A percentile compares a stretch with the other conserved stretches of the same genome.
Evolutionary conservation across 2,797 vertebrate genomes (phyloP).

Genomic region (Tangara arthus): DNA sequence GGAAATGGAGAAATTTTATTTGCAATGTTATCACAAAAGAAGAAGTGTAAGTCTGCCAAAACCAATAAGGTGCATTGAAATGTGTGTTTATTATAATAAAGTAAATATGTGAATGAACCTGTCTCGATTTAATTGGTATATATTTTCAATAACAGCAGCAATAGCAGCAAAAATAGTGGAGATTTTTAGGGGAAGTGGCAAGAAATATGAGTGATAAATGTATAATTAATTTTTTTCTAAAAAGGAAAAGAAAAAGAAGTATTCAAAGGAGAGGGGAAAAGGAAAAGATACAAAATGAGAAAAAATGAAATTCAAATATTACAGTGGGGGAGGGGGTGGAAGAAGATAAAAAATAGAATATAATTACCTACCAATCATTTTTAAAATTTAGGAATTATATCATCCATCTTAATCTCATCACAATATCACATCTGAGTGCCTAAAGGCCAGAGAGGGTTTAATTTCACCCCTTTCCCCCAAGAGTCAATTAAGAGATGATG

Average conservation of each 20-base stretch:
- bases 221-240: neutral
- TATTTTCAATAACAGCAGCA: neutral
- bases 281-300: neutral
- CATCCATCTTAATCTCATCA: neutral
- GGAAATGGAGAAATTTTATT: neutral
- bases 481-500: neutral
- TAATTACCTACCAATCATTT: neutral
- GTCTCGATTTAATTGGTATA: neutral
- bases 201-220: neutral
- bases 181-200: neutral
- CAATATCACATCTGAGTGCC: neutral
- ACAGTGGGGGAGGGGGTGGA: fast-evolving
- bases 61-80: neutral
- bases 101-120: neutral
- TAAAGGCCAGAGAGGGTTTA: neutral
- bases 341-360: neutral
- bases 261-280: neutral
- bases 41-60: neutral
- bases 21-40: neutral
- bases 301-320: neutral
- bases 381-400: neutral
- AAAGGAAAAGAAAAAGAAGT: neutral
- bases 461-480: neutral
- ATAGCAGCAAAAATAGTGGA: neutral
- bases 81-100: neutral